Percentiles rank a stretch among this genome's conserved stretches.
These are phyloP conservation scores for Polypedilum vanderplanki DNA, from an alignment of 1,140 invertebrate species.

Conservation along the genomic window DNA sequence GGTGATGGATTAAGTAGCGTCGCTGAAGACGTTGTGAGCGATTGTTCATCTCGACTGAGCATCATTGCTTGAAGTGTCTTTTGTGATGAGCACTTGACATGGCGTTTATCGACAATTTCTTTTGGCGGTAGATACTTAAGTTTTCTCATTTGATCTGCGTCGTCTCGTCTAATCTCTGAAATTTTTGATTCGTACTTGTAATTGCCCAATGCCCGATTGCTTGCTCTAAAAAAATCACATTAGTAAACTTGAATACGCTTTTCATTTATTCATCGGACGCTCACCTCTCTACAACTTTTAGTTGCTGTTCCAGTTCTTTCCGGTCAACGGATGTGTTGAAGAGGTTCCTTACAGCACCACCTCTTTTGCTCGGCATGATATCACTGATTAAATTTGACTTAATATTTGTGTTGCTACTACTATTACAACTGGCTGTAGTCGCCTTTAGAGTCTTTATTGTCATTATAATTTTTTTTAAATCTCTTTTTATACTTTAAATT, in stretches of 20 bases:
- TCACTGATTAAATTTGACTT: constrained; percentile 15
- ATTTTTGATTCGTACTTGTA: constrained; percentile 7
- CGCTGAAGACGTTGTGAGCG: background rate
- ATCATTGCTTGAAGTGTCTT: background rate
- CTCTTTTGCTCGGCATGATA: background rate
- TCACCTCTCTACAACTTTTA: constrained; percentile 2
- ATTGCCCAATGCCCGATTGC: background rate
- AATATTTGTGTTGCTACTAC: background rate
- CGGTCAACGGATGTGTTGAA: constrained; percentile 3
- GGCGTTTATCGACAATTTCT: background rate
- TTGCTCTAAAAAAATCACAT: background rate
- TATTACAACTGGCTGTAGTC: background rate
- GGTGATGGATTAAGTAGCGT: background rate
- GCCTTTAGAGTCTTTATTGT: background rate
- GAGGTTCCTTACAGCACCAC: background rate
- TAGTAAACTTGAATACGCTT: too few relatives aligned
- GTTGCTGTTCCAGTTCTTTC: background rate
- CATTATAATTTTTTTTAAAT: constrained; percentile 5
- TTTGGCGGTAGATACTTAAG: background rate
- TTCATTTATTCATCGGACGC: background rate
- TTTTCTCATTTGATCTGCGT: background rate
- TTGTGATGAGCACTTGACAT: background rate
- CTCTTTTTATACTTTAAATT: background rate
- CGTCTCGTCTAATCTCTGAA: background rate
- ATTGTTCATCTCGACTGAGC: background rate